These are phyloP conservation scores for Caerostris darwini DNA, from an alignment of 1,140 invertebrate genomes.

Conservation along the genomic window DNA sequence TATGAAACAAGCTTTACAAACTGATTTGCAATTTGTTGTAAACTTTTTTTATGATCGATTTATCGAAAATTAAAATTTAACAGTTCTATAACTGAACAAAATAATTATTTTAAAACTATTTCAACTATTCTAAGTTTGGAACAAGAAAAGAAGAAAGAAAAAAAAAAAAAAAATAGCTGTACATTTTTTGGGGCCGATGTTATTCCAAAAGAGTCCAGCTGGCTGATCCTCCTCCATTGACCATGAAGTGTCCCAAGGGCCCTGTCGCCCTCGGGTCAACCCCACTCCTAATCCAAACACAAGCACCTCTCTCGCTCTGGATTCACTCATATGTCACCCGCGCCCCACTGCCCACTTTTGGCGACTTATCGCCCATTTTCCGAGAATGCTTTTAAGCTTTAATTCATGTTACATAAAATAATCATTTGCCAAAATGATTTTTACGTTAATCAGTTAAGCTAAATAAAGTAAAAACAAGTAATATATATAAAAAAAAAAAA, in stretches of 20 bases:
- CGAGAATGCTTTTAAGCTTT: neutral
- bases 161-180: constrained; percentile 7
- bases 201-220: constrained; percentile 76
- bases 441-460: too few species aligned
- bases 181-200: constrained; percentile 41
- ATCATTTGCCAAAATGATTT: too few species aligned
- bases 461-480: too few species aligned
- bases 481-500: too few species aligned
- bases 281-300: constrained; percentile 73
- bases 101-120: too few species aligned
- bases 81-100: too few species aligned
- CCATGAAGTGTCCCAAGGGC: constrained; percentile 70
- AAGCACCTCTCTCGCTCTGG: constrained; percentile 66
- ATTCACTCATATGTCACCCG: constrained; percentile 63
- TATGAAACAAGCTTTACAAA: too few species aligned
- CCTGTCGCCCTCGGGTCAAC: constrained; percentile 72
- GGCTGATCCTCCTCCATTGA: constrained; percentile 67
- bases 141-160: neutral
- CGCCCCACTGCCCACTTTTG: neutral
- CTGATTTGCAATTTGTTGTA: too few species aligned
- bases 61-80: too few species aligned
- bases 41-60: too few species aligned
- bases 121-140: neutral
- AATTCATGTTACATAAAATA: too few species aligned
- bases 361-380: constrained; percentile 26